Conservation (phyloP, 2,113 vertebrate species). For the Aepyceros melampus region DNA sequence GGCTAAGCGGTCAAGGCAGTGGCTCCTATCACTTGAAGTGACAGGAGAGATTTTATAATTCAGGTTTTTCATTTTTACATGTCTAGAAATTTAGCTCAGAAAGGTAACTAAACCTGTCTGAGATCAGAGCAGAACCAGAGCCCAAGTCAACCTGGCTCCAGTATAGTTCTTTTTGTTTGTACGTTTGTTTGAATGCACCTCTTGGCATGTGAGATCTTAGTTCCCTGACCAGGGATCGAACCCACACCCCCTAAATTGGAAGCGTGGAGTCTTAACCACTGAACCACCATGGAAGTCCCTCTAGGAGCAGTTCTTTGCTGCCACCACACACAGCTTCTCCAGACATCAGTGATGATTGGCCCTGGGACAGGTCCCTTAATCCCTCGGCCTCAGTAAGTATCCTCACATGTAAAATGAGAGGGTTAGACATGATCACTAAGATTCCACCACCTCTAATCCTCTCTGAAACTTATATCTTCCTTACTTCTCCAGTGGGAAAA, state of each 20-base stretch:
- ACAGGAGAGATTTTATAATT: background rate
- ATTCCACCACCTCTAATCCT: background rate
- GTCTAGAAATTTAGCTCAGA: background rate
- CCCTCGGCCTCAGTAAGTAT: background rate
- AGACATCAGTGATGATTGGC: background rate
- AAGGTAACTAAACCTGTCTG: background rate
- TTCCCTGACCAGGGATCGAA: background rate
- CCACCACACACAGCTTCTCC: background rate
- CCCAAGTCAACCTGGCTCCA: background rate
- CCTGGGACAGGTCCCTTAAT: background rate
- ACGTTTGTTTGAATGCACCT: background rate
- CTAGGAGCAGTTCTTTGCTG: background rate
- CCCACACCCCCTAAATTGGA: background rate
- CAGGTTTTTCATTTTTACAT: background rate
- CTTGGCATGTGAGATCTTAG: background rate
- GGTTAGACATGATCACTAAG: background rate
- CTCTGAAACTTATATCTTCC: background rate
- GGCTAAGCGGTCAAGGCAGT: background rate
- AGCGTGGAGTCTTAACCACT: background rate
- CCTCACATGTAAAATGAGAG: background rate
- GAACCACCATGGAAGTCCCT: background rate
- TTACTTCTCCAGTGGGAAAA: background rate
- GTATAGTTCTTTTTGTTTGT: background rate
- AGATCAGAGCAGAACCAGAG: background rate
- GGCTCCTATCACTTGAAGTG: background rate